Base-by-base conservation (phyloP, 2,888 invertebrate species). In the Lochmaea capreae region DNA sequence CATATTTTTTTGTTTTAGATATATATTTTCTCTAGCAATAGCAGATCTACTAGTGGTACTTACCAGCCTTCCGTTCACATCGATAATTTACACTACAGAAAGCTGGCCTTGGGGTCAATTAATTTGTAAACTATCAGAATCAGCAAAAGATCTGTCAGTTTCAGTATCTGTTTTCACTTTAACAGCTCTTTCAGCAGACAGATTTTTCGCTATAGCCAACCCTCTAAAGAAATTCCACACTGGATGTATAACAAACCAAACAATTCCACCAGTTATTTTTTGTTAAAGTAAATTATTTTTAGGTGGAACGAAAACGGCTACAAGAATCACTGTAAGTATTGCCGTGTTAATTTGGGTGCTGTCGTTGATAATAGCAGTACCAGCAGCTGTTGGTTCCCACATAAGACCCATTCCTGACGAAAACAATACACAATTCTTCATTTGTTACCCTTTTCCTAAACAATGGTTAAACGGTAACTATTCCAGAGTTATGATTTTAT, bases 81-180 rank as follows among this genome's bases (percentile, higher is more conserved):
- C 94, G 22, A 91, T 93, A n/a, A 90, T 95, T 71, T 97, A 95
- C 88, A 94, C 94, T 0, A 86, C 94, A 79, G 92, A 92, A 75
- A 92, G 92, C 0, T 95, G 95, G 94, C 95, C 95, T 0, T 96
- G 94, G 91, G 95, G 95, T 0, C 90, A 90, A 70, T 88, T 91
- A 16, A 91, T 93, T 75, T 96, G 94, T 87, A 91, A 93, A 83
- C 88, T 94, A 78, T 94, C 94, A 10, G 95, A 96, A 87, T 93
- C 93, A 57, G 93, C 94, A 46, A 95, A 95, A 85, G 95, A 96
- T 82, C 90, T 96, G 74, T 95, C 95, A 67, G 93, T 95, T 46
- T 96, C 96, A 0, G 96, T 97, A 2, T 96, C 96, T 0, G 95
- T 97, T 33, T 96, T 97, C 87, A 96, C 96, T 0, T 87, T 97